Conservation (phyloP, 2,113 vertebrate genomes). For the Macaca nemestrina region DNA sequence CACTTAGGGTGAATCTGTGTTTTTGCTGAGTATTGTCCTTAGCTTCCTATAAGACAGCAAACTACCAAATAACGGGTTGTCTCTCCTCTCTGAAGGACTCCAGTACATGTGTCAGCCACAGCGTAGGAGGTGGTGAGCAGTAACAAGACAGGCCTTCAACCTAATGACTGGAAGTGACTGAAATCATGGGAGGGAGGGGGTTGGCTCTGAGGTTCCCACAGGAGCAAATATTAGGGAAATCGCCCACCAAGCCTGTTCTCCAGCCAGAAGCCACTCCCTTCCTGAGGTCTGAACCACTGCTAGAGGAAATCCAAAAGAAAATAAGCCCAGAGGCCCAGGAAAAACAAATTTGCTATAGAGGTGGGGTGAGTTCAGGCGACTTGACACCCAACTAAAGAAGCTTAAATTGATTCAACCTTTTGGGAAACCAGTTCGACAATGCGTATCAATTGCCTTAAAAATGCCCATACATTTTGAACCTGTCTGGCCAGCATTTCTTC, state of each 20-base stretch:
- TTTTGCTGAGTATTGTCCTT: not conserved
- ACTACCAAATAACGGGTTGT: not conserved
- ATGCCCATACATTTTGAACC: not conserved
- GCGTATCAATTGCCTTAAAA: not conserved
- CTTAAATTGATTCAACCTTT: not conserved
- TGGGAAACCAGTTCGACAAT: not conserved
- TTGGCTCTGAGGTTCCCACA: constrained; percentile 4
- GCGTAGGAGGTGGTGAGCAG: constrained; percentile 14
- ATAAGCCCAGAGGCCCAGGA: not conserved
- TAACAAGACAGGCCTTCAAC: not conserved
- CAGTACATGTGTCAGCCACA: not conserved
- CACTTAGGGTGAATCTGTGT: not conserved
- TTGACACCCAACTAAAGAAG: not conserved
- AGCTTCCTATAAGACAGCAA: constrained; percentile 19
- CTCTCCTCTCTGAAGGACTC: constrained; percentile 1
- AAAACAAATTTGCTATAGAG: not conserved
- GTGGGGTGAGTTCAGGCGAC: not conserved
- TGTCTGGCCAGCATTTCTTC: not conserved
- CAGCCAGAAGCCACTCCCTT: constrained; percentile 43
- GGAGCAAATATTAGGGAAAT: constrained; percentile 64
- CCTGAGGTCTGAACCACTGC: not conserved
- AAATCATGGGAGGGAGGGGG: not conserved
- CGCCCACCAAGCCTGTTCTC: constrained; percentile 21
- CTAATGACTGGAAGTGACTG: constrained; percentile 47
- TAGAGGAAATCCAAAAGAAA: constrained; percentile 55